Conservation (phyloP, 2,888 invertebrate species). For the Buathra laborator region DNA sequence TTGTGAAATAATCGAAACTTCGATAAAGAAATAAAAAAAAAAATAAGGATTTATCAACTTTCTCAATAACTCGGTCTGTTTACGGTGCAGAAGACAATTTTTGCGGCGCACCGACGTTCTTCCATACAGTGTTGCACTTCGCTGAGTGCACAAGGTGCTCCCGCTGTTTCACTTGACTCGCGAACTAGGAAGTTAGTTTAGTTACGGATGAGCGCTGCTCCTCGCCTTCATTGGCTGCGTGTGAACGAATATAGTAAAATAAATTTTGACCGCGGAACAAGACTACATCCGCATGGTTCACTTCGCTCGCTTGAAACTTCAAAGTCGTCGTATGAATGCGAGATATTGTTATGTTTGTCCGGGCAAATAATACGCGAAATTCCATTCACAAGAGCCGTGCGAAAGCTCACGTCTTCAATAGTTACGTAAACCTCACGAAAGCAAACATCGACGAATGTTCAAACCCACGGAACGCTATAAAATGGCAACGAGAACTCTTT, state of each 20-base stretch:
- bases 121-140: constrained; percentile 8
- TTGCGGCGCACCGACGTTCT: not conserved
- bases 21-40: not conserved
- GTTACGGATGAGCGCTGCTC: constrained; percentile 63
- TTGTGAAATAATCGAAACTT: too few species aligned
- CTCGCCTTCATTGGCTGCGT: constrained; percentile 20
- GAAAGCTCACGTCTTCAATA: constrained; percentile 21
- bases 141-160: not conserved
- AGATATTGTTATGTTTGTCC: constrained; percentile 46
- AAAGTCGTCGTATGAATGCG: constrained; percentile 40
- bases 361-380: constrained; percentile 38
- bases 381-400: constrained; percentile 25
- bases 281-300: not conserved
- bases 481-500: constrained; percentile 39
- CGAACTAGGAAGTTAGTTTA: constrained; percentile 50
- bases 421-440: not conserved
- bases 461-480: constrained; percentile 57
- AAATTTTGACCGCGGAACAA: constrained; percentile 19
- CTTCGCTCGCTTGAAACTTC: not conserved
- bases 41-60: not conserved
- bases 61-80: too few species aligned
- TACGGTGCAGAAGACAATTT: too few species aligned
- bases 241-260: constrained; percentile 30
- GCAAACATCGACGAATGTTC: not conserved
- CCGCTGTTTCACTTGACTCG: not conserved